Conservation (phyloP, 2,797 vertebrate species). For the Limosa lapponica region DNA sequence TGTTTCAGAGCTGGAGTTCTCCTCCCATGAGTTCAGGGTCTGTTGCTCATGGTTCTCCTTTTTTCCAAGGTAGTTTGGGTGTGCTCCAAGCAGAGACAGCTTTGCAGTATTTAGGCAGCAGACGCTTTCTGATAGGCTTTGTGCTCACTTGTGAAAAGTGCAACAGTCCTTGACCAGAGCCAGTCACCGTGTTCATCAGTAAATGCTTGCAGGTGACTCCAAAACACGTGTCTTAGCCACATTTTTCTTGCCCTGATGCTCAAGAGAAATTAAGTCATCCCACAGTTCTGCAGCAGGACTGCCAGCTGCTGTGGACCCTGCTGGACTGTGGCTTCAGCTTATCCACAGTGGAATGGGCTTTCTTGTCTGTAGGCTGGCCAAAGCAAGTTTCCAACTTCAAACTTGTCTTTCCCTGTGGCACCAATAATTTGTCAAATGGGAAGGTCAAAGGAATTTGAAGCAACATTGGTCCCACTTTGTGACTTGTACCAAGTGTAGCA, state of each 20-base stretch:
- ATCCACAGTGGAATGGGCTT: accelerated
- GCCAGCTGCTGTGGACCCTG: background rate
- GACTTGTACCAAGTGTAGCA: background rate
- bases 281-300: background rate
- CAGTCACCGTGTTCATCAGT: background rate
- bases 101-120: background rate
- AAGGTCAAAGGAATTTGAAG: background rate
- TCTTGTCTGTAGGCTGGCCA: background rate
- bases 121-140: background rate
- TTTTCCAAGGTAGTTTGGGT: background rate
- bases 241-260: background rate
- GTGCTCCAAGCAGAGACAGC: background rate
- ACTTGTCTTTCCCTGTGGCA: background rate
- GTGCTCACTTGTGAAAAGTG: background rate
- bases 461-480: background rate
- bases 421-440: background rate
- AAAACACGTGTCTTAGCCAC: background rate
- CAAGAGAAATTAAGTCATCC: background rate
- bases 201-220: background rate
- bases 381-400: background rate
- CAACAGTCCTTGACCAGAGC: background rate
- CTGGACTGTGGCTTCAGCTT: accelerated
- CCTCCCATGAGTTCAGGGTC: background rate
- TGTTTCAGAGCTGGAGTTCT: background rate
- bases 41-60: background rate